A percentile compares a stretch with the other conserved stretches of the same genome.
phyloP scores from a whole-genome alignment of 2,888 invertebrate genomes.

The Hesperia comma region DNA sequence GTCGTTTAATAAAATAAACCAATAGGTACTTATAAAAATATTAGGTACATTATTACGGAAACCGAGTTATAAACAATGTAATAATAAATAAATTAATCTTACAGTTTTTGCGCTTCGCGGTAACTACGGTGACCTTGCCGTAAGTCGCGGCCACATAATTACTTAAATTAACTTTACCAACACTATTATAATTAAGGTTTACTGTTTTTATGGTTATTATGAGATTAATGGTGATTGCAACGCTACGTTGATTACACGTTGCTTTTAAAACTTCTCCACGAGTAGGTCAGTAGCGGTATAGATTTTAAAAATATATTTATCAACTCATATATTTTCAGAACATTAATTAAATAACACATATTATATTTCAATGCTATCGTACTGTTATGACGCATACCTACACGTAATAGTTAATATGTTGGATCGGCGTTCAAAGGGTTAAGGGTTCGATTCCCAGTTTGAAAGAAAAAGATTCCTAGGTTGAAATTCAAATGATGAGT shows the following conservation, averaged over 20 bases:
- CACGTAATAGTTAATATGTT: no score
- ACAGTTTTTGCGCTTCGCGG: background rate
- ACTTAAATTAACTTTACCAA: background rate
- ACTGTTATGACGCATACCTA: no score
- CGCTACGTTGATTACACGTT: slow-evolving; percentile 13
- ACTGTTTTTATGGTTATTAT: slow-evolving; percentile 22
- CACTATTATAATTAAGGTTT: slow-evolving; percentile 24
- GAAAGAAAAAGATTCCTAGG: no score
- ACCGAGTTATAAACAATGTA: background rate
- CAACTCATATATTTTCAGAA: no score
- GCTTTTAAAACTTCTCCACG: background rate
- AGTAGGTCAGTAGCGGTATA: background rate
- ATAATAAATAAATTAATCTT: background rate
- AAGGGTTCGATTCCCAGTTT: no score
- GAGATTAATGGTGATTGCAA: slow-evolving; percentile 22
- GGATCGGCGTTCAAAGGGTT: no score
- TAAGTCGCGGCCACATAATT: slow-evolving; percentile 14
- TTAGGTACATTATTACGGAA: background rate
- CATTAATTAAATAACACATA: no score
- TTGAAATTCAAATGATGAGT: no score
- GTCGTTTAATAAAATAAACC: no score
- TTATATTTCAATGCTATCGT: no score
- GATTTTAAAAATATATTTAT: no score
- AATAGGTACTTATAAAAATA: no score
- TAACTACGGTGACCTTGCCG: slow-evolving; percentile 9